phyloP scores from a whole-genome alignment of 2,797 vertebrate species.

The Buceros bicornis region DNA sequence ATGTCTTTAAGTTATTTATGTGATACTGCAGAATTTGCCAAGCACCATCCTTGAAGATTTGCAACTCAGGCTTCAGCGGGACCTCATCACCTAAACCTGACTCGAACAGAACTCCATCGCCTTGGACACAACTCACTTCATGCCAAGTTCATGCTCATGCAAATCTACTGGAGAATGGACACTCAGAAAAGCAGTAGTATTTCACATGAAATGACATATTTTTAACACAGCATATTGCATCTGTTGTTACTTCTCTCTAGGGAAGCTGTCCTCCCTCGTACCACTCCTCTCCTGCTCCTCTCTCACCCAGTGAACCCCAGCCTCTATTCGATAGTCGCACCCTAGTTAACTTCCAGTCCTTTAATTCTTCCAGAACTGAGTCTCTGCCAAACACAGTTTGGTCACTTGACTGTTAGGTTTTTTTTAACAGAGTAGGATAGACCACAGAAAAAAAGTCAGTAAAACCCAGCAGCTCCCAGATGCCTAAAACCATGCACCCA shows the following conservation, averaged over 20 bases:
- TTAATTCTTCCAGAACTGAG: not conserved
- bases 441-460: not conserved
- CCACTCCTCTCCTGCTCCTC: not conserved
- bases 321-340: not conserved
- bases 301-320: not conserved
- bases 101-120: accelerated
- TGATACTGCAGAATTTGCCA: not conserved
- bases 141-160: not conserved
- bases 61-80: not conserved
- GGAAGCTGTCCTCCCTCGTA: not conserved
- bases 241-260: not conserved
- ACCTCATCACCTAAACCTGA: not conserved
- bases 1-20: not conserved
- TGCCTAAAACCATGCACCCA: not conserved
- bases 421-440: not conserved
- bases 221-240: not conserved
- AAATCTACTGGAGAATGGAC: not conserved
- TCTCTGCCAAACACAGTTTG: not conserved
- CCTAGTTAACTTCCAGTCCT: not conserved
- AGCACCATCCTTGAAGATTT: not conserved
- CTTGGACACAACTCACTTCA: not conserved
- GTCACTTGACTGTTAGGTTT: not conserved
- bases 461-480: not conserved
- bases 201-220: not conserved
- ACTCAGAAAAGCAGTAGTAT: not conserved